Evolutionary conservation across 2,797 vertebrate species (phyloP), one percentile per base, ranked within the genome.

Genomic region (Sebastes ruberrimus): DNA sequence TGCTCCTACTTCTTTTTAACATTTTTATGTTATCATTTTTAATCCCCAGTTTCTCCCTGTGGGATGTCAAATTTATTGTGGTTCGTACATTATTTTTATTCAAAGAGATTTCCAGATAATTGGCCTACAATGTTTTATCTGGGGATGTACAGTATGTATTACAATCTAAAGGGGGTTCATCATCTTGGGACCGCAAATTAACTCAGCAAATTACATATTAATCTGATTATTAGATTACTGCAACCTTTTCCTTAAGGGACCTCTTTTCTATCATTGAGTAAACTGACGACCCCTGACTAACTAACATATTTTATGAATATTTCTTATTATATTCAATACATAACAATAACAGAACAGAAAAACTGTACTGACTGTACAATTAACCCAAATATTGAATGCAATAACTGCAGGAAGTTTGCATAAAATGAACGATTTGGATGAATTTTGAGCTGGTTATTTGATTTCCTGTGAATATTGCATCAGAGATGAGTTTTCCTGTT

Each of bases 351-450:
- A 46, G 42, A 7, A 18, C 0, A 46, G 16, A 46, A 46, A 0
- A 46, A 18, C 42, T 46, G 0, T 38, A 42, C 6, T 16, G 2
- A 23, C 23, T 23, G 42, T 46, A 18, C 16, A 42, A 20, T 46
- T 46, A 46, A 46, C 42, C 42, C 16, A 46, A 46, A 46, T 46
- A 46, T 18, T 46, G 42, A 46, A 42, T 0, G 7, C 42, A 46
- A 18, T 2, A 20, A 18, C 16, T 46, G 7, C 42, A 46, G 42
- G 16, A 46, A 0, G 16, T 18, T 18, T 46, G 7, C 0, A 7
- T 46, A 46, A 46, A 46, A 46, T 0, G 0, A 46, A 46, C 0
- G 7, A 2, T 46, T 46, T 46, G 16, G 42, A 46, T 46, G 16
- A 46, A 46, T 46, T 46, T 46, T 46, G 42, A 46, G 42, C 16